Conservation (phyloP, 2,888 invertebrate genomes). For the Trilocha varians region DNA sequence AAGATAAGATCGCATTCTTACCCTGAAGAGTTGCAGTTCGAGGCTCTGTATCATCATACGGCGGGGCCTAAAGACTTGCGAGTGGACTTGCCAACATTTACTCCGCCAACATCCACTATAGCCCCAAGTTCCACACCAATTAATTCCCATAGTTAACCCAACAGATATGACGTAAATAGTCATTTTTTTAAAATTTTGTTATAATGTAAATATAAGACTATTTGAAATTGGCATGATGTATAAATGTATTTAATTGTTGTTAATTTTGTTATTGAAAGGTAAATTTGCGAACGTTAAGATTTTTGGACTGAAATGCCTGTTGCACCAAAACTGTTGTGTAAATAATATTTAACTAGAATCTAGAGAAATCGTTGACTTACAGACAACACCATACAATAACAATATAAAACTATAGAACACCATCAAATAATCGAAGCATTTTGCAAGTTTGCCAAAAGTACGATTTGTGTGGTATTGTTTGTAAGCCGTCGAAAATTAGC, state of each 20-base stretch:
- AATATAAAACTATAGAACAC: too few species aligned
- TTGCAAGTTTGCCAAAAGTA: too few species aligned
- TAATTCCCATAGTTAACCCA: conserved; percentile 36
- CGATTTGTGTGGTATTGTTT: too few species aligned
- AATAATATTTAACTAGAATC: conserved; percentile 43
- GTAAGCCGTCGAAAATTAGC: conserved; percentile 38
- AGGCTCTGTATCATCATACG: conserved; percentile 60
- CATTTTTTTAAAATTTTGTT: background rate
- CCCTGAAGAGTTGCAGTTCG: conserved; percentile 67
- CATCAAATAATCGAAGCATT: too few species aligned
- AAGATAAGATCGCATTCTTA: conserved; percentile 65
- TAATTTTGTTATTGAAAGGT: background rate
- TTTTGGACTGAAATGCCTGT: conserved; percentile 20
- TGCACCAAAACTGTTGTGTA: conserved; percentile 32
- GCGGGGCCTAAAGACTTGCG: conserved; percentile 48
- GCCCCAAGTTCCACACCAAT: conserved; percentile 19
- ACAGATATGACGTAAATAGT: conserved; percentile 8
- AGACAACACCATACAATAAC: too few species aligned
- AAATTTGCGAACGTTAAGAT: background rate
- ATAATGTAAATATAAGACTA: conserved; percentile 9
- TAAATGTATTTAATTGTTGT: conserved; percentile 5
- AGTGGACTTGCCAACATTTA: conserved; percentile 75
- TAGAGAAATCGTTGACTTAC: too few species aligned
- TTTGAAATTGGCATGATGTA: conserved; percentile 3
- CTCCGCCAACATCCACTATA: conserved; percentile 48